These are phyloP conservation scores for Canis aureus DNA, from an alignment of 2,113 vertebrate species.

Conservation along the genomic window DNA sequence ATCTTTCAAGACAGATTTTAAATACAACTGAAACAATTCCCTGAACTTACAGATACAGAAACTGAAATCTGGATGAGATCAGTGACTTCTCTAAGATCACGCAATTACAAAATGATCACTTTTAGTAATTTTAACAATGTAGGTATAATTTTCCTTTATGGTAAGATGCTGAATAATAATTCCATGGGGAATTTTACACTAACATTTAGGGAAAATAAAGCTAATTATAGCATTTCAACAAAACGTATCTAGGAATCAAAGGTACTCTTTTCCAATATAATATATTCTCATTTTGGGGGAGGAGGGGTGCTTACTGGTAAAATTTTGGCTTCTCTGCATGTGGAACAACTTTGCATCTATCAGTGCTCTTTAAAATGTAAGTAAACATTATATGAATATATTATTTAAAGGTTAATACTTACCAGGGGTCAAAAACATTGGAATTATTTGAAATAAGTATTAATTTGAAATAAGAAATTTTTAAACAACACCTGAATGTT, in stretches of 20 bases:
- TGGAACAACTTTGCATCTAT: not conserved
- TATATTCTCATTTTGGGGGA: not conserved
- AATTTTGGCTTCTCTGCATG: not conserved
- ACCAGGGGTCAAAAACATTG: not conserved
- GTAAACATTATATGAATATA: not conserved
- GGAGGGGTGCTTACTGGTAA: not conserved
- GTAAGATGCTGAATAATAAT: not conserved
- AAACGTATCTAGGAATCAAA: not conserved
- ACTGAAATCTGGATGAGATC: not conserved
- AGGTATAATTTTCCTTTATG: not conserved
- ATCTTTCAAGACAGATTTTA: not conserved
- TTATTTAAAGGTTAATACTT: not conserved
- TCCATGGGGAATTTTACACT: not conserved
- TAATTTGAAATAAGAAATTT: not conserved
- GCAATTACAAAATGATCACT: not conserved
- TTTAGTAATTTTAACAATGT: not conserved
- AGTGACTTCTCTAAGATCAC: not conserved
- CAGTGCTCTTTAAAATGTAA: not conserved
- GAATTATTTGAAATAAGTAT: not conserved
- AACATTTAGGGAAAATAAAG: not conserved
- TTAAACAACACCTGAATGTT: not conserved
- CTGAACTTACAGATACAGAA: not conserved
- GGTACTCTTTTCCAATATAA: not conserved
- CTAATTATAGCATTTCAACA: not conserved
- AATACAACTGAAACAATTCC: not conserved